Percentiles rank a stretch among this genome's conserved stretches.
phyloP scores from a whole-genome alignment of 2,797 vertebrate species.

The Ceryle rudis region DNA sequence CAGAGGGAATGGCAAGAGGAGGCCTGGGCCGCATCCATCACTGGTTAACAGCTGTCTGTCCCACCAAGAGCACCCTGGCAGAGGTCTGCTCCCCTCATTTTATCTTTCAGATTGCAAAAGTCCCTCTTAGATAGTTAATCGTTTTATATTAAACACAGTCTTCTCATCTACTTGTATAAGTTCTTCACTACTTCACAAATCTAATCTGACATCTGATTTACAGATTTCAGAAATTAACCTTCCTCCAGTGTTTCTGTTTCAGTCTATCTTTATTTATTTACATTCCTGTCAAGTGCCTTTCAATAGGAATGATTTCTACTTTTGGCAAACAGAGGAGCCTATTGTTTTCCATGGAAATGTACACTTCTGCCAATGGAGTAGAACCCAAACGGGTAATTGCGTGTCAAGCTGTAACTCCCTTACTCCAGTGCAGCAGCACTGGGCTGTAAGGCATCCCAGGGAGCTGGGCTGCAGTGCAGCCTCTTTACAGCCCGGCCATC shows the following conservation, averaged over 20 bases:
- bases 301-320: conserved; percentile 2
- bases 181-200: conserved; percentile 38
- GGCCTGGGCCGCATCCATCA: neutral
- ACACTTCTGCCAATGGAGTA: neutral
- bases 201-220: conserved; percentile 60
- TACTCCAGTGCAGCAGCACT: neutral
- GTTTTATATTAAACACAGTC: conserved; percentile 64
- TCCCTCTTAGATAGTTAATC: neutral
- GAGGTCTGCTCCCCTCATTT: neutral
- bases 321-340: conserved; percentile 14
- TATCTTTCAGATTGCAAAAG: neutral
- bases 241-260: conserved; percentile 64
- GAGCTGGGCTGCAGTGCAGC: neutral
- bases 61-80: neutral
- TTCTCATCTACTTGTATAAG: conserved; percentile 62
- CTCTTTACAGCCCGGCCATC: neutral
- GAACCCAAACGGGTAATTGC: neutral
- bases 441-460: neutral
- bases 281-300: conserved; percentile 51
- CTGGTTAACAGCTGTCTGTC: neutral
- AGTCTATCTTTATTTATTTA: conserved; percentile 64
- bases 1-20: neutral
- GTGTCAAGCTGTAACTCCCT: neutral
- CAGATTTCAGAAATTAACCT: conserved; percentile 62
- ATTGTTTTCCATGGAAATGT: conserved; percentile 18